Base-by-base conservation (phyloP, 2,888 invertebrate species). In the Eretmocerus hayati region DNA sequence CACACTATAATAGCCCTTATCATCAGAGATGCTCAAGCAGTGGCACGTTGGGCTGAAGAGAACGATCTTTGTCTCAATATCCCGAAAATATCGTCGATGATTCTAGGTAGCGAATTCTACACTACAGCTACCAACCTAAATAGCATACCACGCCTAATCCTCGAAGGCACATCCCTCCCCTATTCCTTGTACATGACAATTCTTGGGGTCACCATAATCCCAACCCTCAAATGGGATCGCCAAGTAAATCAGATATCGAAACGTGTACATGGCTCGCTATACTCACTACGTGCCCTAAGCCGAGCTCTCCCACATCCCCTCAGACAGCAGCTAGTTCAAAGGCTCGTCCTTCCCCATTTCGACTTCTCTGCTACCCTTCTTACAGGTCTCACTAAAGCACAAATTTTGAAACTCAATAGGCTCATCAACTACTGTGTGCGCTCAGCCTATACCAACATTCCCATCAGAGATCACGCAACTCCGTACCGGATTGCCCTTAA, bases 71-170 rank as follows among this genome's bases (percentile, higher is more conserved):
- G n/a, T 4, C 5, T 36, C 19, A 9, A 16, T 45, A 42, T 33
- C 50, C 40, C 39, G 54, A 52, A 56, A 33, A 33, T 13, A 5
- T n/a, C 9, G 15, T 13, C n/a, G 11, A 33, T 33, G 33, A 33
- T 33, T 13, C 33, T 33, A 15, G 33, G 33, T 9, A 33, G 33
- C 15, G 9, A 5, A 5, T 5, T 15, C 5, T 33, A 33, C 15
- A 15, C 15, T 5, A 13, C 5, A 13, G 13, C 5, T 33, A 8
- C 15, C 15, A 5, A n/a, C 33, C 5, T 15, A 5, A 33, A 13
- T 15, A 13, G n/a, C 11, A 13, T 33, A 13, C 33, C 33, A 13
- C 13, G 5, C n/a, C 11, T 13, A 5, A 15, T 13, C 9, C n/a
- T 33, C n/a, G 33, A n/a, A n/a, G 33, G 15, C 33, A 5, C 5